phyloP scores from a whole-genome alignment of 1,140 invertebrate species.

The Drosophila orena region DNA sequence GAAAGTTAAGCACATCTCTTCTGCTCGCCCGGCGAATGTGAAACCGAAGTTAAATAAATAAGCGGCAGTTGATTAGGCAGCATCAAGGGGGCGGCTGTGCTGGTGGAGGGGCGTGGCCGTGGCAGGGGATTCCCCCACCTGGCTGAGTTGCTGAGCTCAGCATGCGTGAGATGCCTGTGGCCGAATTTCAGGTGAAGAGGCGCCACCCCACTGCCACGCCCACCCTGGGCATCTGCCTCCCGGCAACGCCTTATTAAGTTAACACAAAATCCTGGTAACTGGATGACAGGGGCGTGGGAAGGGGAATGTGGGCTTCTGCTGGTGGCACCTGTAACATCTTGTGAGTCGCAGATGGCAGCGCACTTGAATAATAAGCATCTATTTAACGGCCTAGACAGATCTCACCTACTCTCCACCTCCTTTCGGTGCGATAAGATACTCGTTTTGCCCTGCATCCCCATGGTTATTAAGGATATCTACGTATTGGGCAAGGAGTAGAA shows the following conservation, averaged over 20 bases:
- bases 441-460: neutral
- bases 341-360: constrained; percentile 53
- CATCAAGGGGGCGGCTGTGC: neutral
- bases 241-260: constrained; percentile 68
- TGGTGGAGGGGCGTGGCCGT: neutral
- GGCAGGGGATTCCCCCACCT: constrained; percentile 6
- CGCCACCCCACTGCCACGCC: neutral
- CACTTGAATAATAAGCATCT: constrained; percentile 76
- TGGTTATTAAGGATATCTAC: too few species aligned
- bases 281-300: constrained; percentile 13
- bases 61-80: constrained; percentile 75
- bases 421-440: constrained; percentile 2
- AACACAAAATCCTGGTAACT: constrained; percentile 71
- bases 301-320: constrained; percentile 5
- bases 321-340: constrained; percentile 67
- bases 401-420: neutral
- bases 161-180: constrained; percentile 57
- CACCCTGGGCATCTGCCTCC: neutral
- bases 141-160: constrained; percentile 31
- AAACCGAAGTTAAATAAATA: constrained; percentile 80
- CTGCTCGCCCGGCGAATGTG: constrained; percentile 57
- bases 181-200: constrained; percentile 11
- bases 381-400: constrained; percentile 60
- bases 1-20: constrained; percentile 42
- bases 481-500: neutral